Base-by-base conservation (phyloP, 2,113 vertebrate genomes). In the Ochotona curzoniae region DNA sequence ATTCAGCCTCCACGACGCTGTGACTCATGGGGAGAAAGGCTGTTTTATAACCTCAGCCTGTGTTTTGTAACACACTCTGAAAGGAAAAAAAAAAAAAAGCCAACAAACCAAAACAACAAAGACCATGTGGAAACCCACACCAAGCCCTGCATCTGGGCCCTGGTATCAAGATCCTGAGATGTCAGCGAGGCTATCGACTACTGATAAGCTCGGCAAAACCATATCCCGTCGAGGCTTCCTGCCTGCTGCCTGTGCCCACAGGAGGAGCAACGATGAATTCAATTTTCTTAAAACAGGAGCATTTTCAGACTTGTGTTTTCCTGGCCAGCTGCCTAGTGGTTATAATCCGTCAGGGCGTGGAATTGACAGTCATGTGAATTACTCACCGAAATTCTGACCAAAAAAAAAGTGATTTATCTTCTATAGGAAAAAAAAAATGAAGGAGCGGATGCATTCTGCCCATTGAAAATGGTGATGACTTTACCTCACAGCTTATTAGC, bases 241-340 rank as follows among this genome's bases (percentile, higher is more conserved):
- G 92, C 67, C 51, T 67, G 75, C 75, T 82, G 51, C 51, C 73
- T 60, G 75, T 92, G 93, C 70, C 90, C 92, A 93, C 14, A 71
- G 78, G 83, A 92, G 82, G 80, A 88, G 57, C 25, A 66, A 78
- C 38, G 82, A 81, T 51, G 94, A 95, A 86, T 95, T 93, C 75
- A 67, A 93, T 96, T 97, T 97, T 92, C 94, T 95, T 96, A 94
- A 96, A 96, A 97, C 96, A 97, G 96, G 96, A 97, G 95, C 96
- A 96, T 96, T 96, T 97, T 95, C 94, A 96, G 96, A 95, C 96
- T 96, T 96, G 95, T 93, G 97, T 95, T 97, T 97, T 95, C 95
- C 96, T 97, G 96, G 97, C 95, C 79, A 94, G 95, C 89, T 97
- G 97, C 96, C 95, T 95, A 83, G 89, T 96, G 95, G 95, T 91